A percentile compares a stretch with the other conserved stretches of the same genome.
Evolutionary conservation across 2,113 vertebrate genomes (phyloP).

Genomic region (Sialia sialis): DNA sequence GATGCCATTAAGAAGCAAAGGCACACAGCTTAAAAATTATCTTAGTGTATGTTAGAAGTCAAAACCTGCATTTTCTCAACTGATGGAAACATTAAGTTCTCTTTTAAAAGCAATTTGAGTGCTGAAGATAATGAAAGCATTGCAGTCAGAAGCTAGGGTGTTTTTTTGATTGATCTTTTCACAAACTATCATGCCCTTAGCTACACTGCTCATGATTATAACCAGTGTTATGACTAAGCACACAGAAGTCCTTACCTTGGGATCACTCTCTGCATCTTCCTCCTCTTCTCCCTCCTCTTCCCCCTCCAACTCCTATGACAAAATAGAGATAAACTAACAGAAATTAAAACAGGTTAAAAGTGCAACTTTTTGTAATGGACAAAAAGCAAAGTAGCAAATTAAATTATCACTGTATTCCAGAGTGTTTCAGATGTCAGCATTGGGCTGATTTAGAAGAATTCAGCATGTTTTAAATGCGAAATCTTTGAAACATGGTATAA

Average conservation of each 20-base stretch:
- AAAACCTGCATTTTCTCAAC: background rate
- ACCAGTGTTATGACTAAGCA: background rate
- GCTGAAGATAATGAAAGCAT: background rate
- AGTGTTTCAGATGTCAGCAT: background rate
- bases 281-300: slow-evolving; percentile 92
- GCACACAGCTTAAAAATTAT: background rate
- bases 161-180: background rate
- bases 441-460: background rate
- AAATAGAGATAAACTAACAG: slow-evolving; percentile 44
- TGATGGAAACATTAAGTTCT: background rate
- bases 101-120: background rate
- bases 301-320: slow-evolving; percentile 86
- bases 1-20: background rate
- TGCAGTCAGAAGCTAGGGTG: background rate
- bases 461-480: background rate
- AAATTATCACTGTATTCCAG: background rate
- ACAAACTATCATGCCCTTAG: background rate
- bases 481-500: background rate
- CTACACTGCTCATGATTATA: background rate
- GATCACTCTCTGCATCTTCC: slow-evolving; percentile 83
- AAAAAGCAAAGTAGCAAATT: background rate
- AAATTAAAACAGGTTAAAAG: slow-evolving; percentile 60
- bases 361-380: slow-evolving; percentile 21
- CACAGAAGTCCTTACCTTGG: slow-evolving; percentile 77
- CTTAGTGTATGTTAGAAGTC: background rate